A percentile compares a stretch with the other conserved stretches of the same genome.
These are phyloP conservation scores for Onthophagus taurus DNA, from an alignment of 1,140 invertebrate species.

Conservation along the genomic window DNA sequence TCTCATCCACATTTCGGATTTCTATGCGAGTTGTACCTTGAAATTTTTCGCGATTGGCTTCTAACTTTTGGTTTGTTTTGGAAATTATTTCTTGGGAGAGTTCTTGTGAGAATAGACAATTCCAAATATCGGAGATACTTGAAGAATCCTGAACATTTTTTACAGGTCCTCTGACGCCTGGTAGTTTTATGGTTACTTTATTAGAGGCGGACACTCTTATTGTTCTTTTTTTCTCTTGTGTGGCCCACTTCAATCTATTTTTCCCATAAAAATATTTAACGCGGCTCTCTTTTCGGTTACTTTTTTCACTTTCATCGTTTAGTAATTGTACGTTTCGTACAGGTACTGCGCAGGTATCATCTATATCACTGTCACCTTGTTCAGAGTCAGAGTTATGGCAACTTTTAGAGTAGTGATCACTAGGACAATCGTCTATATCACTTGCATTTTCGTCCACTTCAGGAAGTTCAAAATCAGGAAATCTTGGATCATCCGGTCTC, in stretches of 20 bases:
- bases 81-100: neutral
- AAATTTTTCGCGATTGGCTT: neutral
- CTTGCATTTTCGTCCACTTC: too few relatives aligned
- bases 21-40: neutral
- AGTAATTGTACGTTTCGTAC: too few relatives aligned
- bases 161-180: neutral
- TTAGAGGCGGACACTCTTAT: neutral
- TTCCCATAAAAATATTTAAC: too few relatives aligned
- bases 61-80: neutral
- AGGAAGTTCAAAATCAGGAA: too few relatives aligned
- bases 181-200: neutral
- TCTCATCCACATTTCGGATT: neutral
- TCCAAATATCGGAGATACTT: neutral
- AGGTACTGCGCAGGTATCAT: too few relatives aligned
- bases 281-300: too few relatives aligned
- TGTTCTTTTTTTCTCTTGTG: neutral
- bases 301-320: too few relatives aligned
- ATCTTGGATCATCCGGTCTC: too few relatives aligned
- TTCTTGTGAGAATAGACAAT: neutral
- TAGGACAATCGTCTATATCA: too few relatives aligned
- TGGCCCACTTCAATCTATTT: constrained; percentile 5
- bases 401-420: too few relatives aligned
- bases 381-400: too few relatives aligned
- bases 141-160: neutral
- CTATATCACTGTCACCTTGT: too few relatives aligned